Evolutionary conservation across 2,797 vertebrate genomes (phyloP), one percentile per base, ranked within the genome.

Genomic region (Protosalanx chinensis): DNA sequence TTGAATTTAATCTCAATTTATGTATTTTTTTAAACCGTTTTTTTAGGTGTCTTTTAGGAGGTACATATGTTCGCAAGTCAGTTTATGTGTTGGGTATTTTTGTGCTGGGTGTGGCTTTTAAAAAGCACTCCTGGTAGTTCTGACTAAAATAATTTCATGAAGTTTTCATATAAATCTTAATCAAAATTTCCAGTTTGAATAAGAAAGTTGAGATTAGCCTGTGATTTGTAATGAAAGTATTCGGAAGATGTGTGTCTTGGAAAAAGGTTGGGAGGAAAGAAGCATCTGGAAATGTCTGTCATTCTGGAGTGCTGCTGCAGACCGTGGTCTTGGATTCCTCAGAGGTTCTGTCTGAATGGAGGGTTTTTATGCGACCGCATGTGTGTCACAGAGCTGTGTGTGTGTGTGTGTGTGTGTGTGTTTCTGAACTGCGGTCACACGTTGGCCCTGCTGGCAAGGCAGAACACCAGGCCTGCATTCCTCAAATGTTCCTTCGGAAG

Each of bases 281-380:
- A 32, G 73, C 64, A 72, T 69, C 66, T 59, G 64, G 32, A 81
- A 23, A 68, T 72, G 64, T 67, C 72, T 76, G 76, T 60, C 68
- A 64, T 63, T 53, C 58, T 67, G 37, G 27, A 2, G 49, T 72
- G 76, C 79, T 53, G 62, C 70, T 72, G 67, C 72, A 20, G 76
- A 49, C 61, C 63, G 65, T 81, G 59, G 37, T 85, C 86, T 66
- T 86, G 84, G 80, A 85, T 79, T 65, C 84, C 78, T 85, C 71
- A 86, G 80, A 64, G 71, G 75, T 84, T 78, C 82, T 81, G 81
- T 88, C 87, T 78, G 78, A 84, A 80, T 82, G 61, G 30, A 72
- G 41, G 7, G 23, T 57, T 72, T 72, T 72, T 80, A 61, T 62
- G 74, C 0, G 79, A 88, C 87, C 88, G 88, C 89, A 4, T 85